Percentiles rank a stretch among this genome's conserved stretches.
phyloP scores from a whole-genome alignment of 2,797 vertebrate species.

The Pipistrellus kuhlii region DNA sequence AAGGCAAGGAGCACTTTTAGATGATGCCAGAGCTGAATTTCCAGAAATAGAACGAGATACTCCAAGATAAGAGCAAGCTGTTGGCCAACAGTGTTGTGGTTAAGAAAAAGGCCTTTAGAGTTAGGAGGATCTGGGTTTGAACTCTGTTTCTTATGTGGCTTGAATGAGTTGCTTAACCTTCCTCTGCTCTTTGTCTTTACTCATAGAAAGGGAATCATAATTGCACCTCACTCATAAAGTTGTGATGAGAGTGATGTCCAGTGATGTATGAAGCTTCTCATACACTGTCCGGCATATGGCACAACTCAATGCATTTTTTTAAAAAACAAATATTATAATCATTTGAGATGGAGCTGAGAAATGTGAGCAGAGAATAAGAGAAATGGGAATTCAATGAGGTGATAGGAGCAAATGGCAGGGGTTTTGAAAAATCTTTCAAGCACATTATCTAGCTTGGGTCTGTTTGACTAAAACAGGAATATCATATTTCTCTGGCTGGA shows the following conservation, averaged over 20 bases:
- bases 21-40: neutral
- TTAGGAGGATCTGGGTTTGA: neutral
- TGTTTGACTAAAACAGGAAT: neutral
- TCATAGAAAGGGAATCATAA: neutral
- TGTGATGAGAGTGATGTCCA: neutral
- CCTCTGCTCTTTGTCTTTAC: neutral
- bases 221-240: neutral
- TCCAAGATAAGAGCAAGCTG: neutral
- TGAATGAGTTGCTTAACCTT: neutral
- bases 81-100: neutral
- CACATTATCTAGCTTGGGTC: neutral
- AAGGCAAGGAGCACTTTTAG: neutral
- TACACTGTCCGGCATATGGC: neutral
- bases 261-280: neutral
- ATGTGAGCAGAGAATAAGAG: constrained; percentile 14
- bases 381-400: neutral
- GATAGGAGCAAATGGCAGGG: neutral
- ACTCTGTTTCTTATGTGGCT: neutral
- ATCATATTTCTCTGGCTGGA: neutral
- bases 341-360: neutral
- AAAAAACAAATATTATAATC: neutral
- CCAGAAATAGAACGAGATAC: neutral
- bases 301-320: neutral
- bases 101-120: neutral
- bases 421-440: neutral